Base-by-base conservation (phyloP, 2,113 vertebrate species). In the Ailuropoda melanoleuca region DNA sequence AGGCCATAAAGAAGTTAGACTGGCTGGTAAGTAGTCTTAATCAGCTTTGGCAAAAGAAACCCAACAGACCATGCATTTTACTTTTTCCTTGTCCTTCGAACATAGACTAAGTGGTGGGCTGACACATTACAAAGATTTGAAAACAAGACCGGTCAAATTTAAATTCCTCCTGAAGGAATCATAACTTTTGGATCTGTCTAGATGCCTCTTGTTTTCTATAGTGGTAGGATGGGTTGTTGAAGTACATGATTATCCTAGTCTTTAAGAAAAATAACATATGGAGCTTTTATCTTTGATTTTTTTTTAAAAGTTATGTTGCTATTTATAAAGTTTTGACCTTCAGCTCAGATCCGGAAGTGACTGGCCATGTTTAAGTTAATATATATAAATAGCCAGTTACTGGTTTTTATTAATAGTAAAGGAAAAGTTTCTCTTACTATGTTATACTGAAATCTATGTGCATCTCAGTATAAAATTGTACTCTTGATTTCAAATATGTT, bases 301-400 rank as follows among this genome's bases (percentile, higher is more conserved):
- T 58, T 93, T 77, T 92, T 94, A 24, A 23, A 23, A 70, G 8
- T 95, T 92, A 46, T 77, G 24, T 64, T 92, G 15, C 19, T 86
- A 5, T 62, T 74, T 94, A 53, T 81, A 90, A 90, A 80, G 50
- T 86, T 88, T 96, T 95, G 78, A 96, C 43, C 17, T 92, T 92
- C 6, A 88, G 55, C 77, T 75, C 60, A 80, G 34, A 29, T 55
- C 90, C 66, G 24, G 46, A 11, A 86, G 31, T 97, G 13, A 66
- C 68, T 93, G 93, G 6, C 48, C 10, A 53, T 62, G 17, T 95
- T 43, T 56, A 93, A 90, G 74, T 93, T 90, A 43, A 46, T 82
- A 50, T 82, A 24, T 86, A 55, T 89, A 86, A 48, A 48, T 66
- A 74, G 9, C 13, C 58, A 77, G 60, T 60, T 83, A 60, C n/a